phyloP scores from a whole-genome alignment of 2,797 vertebrate species.

The Lagocephalus sceleratus region DNA sequence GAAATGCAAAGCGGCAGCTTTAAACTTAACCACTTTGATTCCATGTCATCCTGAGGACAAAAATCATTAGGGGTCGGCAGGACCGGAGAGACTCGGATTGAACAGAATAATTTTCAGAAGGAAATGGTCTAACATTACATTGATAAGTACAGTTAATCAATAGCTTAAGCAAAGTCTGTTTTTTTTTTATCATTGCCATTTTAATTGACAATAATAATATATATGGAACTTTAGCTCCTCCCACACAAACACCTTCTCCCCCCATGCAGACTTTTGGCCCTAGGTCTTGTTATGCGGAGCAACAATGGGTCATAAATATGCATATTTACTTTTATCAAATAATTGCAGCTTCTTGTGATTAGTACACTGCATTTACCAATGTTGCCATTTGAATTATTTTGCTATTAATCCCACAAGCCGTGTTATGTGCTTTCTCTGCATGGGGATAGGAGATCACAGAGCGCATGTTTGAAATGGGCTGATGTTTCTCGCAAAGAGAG shows the following conservation, averaged over 20 bases:
- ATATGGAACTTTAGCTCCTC: too few species aligned
- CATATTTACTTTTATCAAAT: too few species aligned
- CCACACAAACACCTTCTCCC: too few species aligned
- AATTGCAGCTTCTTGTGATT: too few species aligned
- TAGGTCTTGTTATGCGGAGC: too few species aligned
- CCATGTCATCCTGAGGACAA: slow-evolving; percentile 36
- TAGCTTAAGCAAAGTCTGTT: not conserved
- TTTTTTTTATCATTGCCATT: not conserved
- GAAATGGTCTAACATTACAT: slow-evolving; percentile 2
- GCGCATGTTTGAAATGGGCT: slow-evolving; percentile 10
- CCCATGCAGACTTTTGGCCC: not conserved
- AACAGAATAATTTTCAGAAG: slow-evolving; percentile 3
- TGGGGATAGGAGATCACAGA: too few species aligned
- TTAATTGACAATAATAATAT: slow-evolving; percentile 1
- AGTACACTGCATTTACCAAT: too few species aligned
- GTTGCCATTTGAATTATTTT: too few species aligned
- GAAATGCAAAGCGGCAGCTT: slow-evolving; percentile 57
- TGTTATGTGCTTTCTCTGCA: too few species aligned
- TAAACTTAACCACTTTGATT: slow-evolving; percentile 51
- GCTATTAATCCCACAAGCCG: too few species aligned
- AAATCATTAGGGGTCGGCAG: slow-evolving; percentile 25
- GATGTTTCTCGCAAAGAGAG: slow-evolving; percentile 10
- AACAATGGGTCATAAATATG: too few species aligned
- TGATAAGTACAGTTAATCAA: slow-evolving; percentile 3
- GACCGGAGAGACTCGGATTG: slow-evolving; percentile 15